Conservation (phyloP, 2,888 invertebrate genomes). For the Augiades crinisus region DNA sequence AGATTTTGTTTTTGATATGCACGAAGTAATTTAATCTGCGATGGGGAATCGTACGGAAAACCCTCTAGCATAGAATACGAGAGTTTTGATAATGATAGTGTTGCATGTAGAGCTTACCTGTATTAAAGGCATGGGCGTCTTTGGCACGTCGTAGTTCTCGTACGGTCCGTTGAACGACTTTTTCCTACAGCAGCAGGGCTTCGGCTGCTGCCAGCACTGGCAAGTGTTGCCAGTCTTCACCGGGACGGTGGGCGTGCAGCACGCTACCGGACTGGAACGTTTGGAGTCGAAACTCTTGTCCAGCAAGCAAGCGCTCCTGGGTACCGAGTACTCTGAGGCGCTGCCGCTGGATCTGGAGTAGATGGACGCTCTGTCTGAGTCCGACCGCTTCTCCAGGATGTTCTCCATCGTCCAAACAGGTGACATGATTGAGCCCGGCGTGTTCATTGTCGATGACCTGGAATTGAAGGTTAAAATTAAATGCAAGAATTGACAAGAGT, state of each 20-base stretch:
- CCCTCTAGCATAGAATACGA: too few species aligned
- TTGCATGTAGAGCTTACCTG: constrained; percentile 51
- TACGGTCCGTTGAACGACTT: constrained; percentile 81
- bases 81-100: too few species aligned
- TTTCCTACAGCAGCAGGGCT: constrained; percentile 63
- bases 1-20: too few species aligned
- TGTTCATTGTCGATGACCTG: constrained; percentile 82
- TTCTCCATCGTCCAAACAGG: constrained; percentile 83
- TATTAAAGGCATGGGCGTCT: constrained; percentile 82
- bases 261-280: constrained; percentile 61
- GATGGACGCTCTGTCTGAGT: constrained; percentile 83
- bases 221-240: constrained; percentile 69
- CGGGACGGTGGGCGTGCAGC: constrained; percentile 82
- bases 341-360: constrained; percentile 85
- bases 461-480: too few species aligned
- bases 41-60: too few species aligned
- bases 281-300: constrained; percentile 78
- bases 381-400: constrained; percentile 69
- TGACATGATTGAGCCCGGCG: constrained; percentile 74
- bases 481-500: too few species aligned
- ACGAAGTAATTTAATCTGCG: too few species aligned
- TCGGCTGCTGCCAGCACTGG: constrained; percentile 66
- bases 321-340: constrained; percentile 84
- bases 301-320: constrained; percentile 64
- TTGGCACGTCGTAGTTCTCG: constrained; percentile 91